phyloP scores from a whole-genome alignment of 2,113 vertebrate genomes.

The Zootoca vivipara region DNA sequence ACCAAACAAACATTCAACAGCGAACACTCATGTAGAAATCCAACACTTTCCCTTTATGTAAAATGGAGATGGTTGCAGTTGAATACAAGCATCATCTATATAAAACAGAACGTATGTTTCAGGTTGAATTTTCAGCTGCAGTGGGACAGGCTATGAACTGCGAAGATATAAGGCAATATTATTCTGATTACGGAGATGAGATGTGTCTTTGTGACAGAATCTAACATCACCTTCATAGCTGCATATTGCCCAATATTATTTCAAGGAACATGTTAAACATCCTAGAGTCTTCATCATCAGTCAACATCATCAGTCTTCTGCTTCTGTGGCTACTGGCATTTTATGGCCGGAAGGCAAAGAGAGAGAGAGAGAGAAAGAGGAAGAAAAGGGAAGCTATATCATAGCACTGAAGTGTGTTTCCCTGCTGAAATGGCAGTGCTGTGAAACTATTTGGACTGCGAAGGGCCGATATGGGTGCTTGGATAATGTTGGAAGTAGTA shows the following conservation, averaged over 20 bases:
- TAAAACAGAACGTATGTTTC: neutral
- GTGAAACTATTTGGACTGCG: neutral
- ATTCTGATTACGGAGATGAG: neutral
- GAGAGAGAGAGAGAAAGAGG: neutral
- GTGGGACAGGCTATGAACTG: neutral
- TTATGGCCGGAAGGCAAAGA: neutral
- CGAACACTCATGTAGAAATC: no score
- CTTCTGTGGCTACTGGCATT: neutral
- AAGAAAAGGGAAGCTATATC: neutral
- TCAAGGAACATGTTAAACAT: neutral
- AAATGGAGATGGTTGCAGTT: neutral
- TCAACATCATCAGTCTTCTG: neutral
- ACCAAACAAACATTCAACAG: no score
- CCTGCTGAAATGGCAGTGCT: neutral
- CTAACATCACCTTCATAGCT: neutral
- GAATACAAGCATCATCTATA: neutral
- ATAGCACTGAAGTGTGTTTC: neutral
- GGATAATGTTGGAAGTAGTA: neutral
- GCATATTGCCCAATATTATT: neutral
- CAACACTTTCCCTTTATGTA: neutral
- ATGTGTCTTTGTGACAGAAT: neutral
- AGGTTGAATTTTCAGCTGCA: neutral
- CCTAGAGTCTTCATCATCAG: neutral
- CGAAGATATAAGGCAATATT: neutral
- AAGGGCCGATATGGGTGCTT: neutral